These are phyloP conservation scores for Drosophila azteca DNA, from an alignment of 1,140 invertebrate genomes.

Conservation along the genomic window DNA sequence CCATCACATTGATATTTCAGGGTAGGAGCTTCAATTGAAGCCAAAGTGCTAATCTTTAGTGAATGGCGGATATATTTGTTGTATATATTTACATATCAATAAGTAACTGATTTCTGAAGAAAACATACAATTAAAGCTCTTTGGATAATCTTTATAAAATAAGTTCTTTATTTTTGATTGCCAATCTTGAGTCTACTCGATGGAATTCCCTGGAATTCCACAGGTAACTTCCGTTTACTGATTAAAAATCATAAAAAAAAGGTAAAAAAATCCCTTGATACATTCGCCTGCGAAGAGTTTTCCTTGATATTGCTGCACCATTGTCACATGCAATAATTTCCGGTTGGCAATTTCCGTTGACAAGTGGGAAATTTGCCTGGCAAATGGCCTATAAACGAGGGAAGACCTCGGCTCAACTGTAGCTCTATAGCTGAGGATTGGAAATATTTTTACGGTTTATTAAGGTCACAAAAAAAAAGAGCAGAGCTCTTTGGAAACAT, in stretches of 20 bases:
- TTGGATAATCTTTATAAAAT: too few relatives aligned
- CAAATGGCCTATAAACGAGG: slow-evolving; percentile 57
- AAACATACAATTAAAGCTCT: too few relatives aligned
- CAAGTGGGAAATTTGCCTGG: slow-evolving; percentile 52
- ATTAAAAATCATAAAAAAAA: slow-evolving; percentile 9
- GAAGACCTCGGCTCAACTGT: slow-evolving; percentile 14
- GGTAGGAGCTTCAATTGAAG: too few relatives aligned
- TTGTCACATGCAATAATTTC: slow-evolving; percentile 61
- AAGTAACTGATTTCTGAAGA: too few relatives aligned
- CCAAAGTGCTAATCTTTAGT: too few relatives aligned
- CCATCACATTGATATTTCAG: too few relatives aligned
- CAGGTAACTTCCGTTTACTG: too few relatives aligned
- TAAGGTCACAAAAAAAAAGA: neutral
- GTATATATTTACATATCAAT: too few relatives aligned
- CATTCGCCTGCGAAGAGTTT: neutral
- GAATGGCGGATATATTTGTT: too few relatives aligned
- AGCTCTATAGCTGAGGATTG: slow-evolving; percentile 28
- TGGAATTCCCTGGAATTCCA: too few relatives aligned
- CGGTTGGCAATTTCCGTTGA: slow-evolving; percentile 52
- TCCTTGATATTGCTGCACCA: slow-evolving; percentile 23
- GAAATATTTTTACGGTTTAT: slow-evolving; percentile 21
- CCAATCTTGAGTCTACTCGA: too few relatives aligned
- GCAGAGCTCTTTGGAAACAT: neutral
- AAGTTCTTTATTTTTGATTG: too few relatives aligned
- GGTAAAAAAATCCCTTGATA: neutral